phyloP scores from a whole-genome alignment of 2,113 vertebrate genomes.

The Delphinus delphis region DNA sequence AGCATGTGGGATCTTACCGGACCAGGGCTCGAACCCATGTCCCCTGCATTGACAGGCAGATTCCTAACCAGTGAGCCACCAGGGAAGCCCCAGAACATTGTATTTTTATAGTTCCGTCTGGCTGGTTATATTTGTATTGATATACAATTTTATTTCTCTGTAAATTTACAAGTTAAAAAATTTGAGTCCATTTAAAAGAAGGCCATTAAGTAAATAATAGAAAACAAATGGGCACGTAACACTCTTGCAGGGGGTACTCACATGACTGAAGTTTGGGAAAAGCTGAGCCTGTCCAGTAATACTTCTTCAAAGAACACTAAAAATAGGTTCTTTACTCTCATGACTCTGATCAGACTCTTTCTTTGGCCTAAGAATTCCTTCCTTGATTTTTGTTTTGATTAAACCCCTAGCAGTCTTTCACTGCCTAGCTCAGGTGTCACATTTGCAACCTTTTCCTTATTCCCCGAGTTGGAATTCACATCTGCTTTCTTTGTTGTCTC shows the following conservation, averaged over 20 bases:
- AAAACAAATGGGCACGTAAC: background rate
- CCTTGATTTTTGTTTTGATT: background rate
- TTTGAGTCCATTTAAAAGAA: background rate
- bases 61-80: too few relatives aligned
- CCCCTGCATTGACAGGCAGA: too few relatives aligned
- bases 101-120: background rate
- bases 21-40: too few relatives aligned
- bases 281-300: background rate
- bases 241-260: background rate
- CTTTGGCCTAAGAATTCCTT: background rate
- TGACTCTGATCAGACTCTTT: background rate
- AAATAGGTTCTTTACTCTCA: background rate
- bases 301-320: background rate
- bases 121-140: background rate
- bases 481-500: background rate
- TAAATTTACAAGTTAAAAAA: background rate
- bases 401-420: background rate
- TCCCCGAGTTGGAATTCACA: background rate
- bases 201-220: background rate
- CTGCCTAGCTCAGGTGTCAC: background rate
- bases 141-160: background rate
- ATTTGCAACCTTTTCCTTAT: background rate
- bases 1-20: too few relatives aligned
- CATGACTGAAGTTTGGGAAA: background rate
- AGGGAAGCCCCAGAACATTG: too few relatives aligned